Evolutionary conservation across 2,113 vertebrate genomes (phyloP).

Genomic region (Columbina picui): DNA sequence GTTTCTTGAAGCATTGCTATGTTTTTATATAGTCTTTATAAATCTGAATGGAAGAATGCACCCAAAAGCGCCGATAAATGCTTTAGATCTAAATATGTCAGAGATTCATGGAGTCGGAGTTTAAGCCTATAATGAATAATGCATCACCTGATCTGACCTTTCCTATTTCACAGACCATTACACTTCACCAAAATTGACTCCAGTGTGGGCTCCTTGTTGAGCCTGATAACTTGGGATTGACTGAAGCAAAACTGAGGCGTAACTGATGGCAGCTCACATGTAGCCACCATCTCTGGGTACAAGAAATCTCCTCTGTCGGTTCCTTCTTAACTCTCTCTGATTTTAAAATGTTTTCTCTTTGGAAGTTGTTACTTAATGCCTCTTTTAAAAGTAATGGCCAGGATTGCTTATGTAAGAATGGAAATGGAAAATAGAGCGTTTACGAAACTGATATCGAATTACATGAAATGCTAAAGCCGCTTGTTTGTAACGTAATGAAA

Average conservation of each 20-base stretch:
- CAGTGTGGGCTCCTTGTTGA: background rate
- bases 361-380: background rate
- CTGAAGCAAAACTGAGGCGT: background rate
- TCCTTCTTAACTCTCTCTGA: background rate
- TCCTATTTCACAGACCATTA: background rate
- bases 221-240: background rate
- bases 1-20: background rate
- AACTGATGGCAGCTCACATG: fast-evolving
- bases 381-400: background rate
- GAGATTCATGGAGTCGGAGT: background rate
- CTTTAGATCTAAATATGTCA: background rate
- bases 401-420: background rate
- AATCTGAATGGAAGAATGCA: background rate
- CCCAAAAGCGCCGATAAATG: background rate
- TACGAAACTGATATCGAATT: background rate
- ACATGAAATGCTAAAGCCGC: background rate
- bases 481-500: background rate
- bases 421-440: background rate
- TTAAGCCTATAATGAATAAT: background rate
- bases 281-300: background rate
- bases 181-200: background rate
- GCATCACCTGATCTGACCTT: slow-evolving; percentile 13
- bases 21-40: background rate
- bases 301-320: background rate
- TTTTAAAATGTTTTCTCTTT: background rate